Conservation (phyloP, 2,797 vertebrate species). For the Brachyrhaphis roseni region DNA sequence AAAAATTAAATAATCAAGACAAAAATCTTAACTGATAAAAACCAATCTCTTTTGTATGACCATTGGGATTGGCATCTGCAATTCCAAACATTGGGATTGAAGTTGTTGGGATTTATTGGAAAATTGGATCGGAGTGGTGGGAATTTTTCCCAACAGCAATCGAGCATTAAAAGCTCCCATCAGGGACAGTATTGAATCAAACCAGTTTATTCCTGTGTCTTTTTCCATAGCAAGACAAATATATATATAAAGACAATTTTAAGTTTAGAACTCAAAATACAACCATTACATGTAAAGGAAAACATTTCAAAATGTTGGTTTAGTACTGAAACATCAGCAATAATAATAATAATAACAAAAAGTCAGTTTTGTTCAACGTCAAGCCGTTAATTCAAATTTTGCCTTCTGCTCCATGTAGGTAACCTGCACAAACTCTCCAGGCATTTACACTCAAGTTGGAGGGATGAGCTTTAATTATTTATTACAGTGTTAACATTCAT, state of each 20-base stretch:
- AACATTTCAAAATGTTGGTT: neutral
- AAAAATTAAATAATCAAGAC: too few species aligned
- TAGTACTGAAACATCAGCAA: neutral
- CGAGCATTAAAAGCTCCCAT: neutral
- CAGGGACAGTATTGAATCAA: neutral
- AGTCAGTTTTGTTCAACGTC: neutral
- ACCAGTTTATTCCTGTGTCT: neutral
- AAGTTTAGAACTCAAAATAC: neutral
- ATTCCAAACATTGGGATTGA: neutral
- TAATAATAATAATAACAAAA: neutral
- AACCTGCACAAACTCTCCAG: neutral
- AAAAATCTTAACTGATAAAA: too few species aligned
- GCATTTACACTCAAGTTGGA: neutral
- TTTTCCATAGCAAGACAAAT: neutral
- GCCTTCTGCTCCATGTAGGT: neutral
- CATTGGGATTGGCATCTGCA: too few species aligned
- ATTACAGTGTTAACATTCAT: conserved; percentile 7
- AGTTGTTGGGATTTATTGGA: neutral
- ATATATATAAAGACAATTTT: neutral
- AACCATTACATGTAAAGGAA: neutral
- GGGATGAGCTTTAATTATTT: neutral
- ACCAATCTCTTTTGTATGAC: too few species aligned
- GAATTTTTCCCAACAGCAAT: neutral
- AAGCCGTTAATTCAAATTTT: neutral
- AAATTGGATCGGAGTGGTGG: neutral